These are phyloP conservation scores for Coluber constrictor DNA, from an alignment of 2,797 vertebrate species.

Conservation along the genomic window DNA sequence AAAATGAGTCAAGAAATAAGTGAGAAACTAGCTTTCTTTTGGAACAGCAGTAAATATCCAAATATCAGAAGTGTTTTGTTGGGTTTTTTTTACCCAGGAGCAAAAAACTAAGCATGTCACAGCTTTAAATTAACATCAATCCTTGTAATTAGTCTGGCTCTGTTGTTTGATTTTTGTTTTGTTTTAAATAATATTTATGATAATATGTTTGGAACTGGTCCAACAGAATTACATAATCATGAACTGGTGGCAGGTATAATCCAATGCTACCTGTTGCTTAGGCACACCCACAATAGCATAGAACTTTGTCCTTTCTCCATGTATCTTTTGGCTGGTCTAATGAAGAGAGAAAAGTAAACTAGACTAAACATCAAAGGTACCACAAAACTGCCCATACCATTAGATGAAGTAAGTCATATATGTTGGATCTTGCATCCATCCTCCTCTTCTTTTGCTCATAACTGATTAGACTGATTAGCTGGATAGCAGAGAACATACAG, in stretches of 20 bases:
- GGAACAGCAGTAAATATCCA: neutral
- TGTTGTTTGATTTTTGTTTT: neutral
- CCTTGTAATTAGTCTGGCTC: neutral
- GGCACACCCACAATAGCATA: neutral
- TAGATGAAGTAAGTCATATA: neutral
- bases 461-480: neutral
- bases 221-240: neutral
- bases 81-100: neutral
- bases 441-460: neutral
- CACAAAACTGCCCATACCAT: neutral
- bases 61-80: neutral
- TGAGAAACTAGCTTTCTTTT: fast-evolving
- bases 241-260: neutral
- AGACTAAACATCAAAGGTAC: neutral
- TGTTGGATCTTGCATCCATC: neutral
- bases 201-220: neutral
- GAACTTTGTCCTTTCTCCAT: neutral
- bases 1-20: fast-evolving
- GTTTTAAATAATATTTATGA: neutral
- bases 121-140: neutral
- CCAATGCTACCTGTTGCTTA: neutral
- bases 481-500: neutral
- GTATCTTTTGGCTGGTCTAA: neutral
- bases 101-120: too few species aligned
- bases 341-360: neutral